Evolutionary conservation across 2,888 invertebrate genomes (phyloP), one percentile per base, ranked within the genome.

Genomic region (Poecilus cupreus): DNA sequence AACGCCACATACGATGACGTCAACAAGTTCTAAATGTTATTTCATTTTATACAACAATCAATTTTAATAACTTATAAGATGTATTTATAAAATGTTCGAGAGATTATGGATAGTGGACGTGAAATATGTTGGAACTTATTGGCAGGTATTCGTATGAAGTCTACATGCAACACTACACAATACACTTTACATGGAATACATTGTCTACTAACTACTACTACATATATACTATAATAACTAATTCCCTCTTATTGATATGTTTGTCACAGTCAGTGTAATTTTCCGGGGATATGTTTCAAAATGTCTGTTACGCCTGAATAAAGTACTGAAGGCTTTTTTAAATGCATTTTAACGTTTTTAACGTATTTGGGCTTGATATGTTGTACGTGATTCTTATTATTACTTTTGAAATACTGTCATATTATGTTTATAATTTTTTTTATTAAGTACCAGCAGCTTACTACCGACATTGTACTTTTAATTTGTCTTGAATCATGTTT

Each of bases 281-380:
- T 37, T 18, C 75, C 32, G 57, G 76, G 76, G 76, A 76, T 76
- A 76, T 76, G 76, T 76, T 76, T 76, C 76, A 76, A 76, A 54
- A 76, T 76, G 39, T 76, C 32, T 57, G 76, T 54, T 72, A 60
- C 10, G 64, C 37, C 18, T 68, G 24, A 46, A 46, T 20, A 37
- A 51, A 57, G 51, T 22, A 57, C 49, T 37, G 54, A 76, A 76
- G 32, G 76, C 54, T 57, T 51, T 76, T 76, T 76, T 54, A 76
- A 76, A 76, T 76, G 76, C 76, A 76, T 76, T 76, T 76, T 76
- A 76, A 76, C 54, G 76, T 76, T 76, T 76, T 76, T 54, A 76
- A 54, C 32, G 57, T 76, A 76, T 57, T 57, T 54, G 76, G 54
- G 76, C 57, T 76, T 76, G 74, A 74, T 74, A 74, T 74, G 49